Evolutionary conservation across 2,113 vertebrate genomes (phyloP).

Genomic region (Xiphophorus couchianus): DNA sequence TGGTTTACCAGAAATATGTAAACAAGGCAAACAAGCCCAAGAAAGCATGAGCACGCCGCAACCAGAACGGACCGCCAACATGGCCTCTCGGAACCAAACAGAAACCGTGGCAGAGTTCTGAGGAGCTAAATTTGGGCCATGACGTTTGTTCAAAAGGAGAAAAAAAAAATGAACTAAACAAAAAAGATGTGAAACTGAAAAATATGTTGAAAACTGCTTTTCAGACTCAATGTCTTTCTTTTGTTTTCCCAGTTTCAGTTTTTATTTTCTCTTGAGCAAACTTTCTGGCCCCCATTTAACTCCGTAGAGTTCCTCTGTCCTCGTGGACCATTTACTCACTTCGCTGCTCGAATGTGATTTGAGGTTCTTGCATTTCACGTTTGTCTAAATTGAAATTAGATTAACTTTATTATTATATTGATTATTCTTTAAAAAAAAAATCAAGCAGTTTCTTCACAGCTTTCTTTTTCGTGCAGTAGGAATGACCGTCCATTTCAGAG

Average conservation of each 20-base stretch:
- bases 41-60: conserved; percentile 56
- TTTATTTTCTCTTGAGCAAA: no score
- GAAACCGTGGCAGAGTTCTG: not conserved
- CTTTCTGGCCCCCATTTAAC: no score
- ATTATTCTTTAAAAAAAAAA: not conserved
- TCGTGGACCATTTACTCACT: conserved; percentile 7
- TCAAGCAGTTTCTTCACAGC: not conserved
- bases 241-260: no score
- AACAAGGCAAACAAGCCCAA: conserved; percentile 84
- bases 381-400: not conserved
- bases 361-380: conserved; percentile 1
- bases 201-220: no score
- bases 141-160: no score
- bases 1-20: conserved; percentile 93
- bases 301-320: conserved; percentile 20
- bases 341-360: not conserved
- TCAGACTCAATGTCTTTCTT: no score
- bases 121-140: no score
- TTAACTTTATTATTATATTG: not conserved
- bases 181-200: no score
- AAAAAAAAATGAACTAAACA: no score
- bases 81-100: not conserved
- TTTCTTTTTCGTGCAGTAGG: not conserved
- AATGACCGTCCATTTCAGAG: not conserved
- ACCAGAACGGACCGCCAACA: not conserved